These are phyloP conservation scores for Perizoma affinitatum DNA, from an alignment of 2,888 invertebrate species.

Conservation along the genomic window DNA sequence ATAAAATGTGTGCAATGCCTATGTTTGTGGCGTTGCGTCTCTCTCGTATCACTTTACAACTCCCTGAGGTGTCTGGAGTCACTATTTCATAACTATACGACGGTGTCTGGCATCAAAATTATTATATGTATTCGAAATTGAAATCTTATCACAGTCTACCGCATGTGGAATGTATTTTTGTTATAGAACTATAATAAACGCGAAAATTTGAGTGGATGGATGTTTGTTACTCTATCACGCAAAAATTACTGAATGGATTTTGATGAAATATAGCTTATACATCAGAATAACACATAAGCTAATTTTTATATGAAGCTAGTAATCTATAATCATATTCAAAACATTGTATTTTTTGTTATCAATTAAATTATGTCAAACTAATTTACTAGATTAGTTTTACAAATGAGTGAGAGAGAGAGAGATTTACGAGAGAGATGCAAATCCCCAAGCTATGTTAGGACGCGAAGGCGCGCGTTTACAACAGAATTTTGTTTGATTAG, in stretches of 20 bases:
- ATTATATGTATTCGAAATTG: slow-evolving; percentile 25
- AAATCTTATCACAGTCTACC: slow-evolving; percentile 24
- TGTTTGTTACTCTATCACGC: too few species aligned
- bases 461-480: slow-evolving; percentile 81
- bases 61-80: slow-evolving; percentile 56
- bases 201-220: too few species aligned
- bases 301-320: too few species aligned
- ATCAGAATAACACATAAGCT: too few species aligned
- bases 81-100: slow-evolving; percentile 39
- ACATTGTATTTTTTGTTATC: too few species aligned
- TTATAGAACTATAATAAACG: too few species aligned
- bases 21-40: slow-evolving; percentile 59
- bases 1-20: slow-evolving; percentile 72
- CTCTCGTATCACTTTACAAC: slow-evolving; percentile 48
- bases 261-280: too few species aligned
- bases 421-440: slow-evolving; percentile 39
- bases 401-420: slow-evolving; percentile 1
- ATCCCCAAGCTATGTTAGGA: slow-evolving; percentile 51
- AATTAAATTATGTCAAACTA: not conserved
- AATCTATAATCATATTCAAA: too few species aligned
- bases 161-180: slow-evolving; percentile 18
- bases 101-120: slow-evolving; percentile 17
- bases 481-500: slow-evolving; percentile 76
- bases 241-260: too few species aligned
- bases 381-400: not conserved